Evolutionary conservation across 2,888 invertebrate genomes (phyloP).

Genomic region (Auanema freiburgensis): DNA sequence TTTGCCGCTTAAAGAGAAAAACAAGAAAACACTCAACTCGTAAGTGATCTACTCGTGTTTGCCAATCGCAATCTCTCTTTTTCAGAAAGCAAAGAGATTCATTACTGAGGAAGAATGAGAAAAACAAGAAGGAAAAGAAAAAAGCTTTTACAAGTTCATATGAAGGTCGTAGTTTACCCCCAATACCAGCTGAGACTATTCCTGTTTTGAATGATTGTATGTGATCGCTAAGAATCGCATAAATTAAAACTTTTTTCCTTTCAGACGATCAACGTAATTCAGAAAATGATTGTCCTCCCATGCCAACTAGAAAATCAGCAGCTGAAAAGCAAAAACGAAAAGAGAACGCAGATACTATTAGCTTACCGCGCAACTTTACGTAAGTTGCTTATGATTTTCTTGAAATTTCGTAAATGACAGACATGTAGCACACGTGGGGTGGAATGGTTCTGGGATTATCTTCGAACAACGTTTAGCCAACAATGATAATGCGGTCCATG

Average conservation of each 20-base stretch:
- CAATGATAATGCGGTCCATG: constrained; percentile 32
- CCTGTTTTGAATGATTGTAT: constrained; percentile 16
- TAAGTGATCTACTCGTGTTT: too few species aligned
- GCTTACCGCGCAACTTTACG: constrained; percentile 34
- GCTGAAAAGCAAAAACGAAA: constrained; percentile 25
- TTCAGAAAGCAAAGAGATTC: too few species aligned
- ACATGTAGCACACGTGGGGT: constrained; percentile 47
- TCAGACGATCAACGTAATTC: constrained; percentile 15
- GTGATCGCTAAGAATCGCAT: not conserved
- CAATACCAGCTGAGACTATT: constrained; percentile 7
- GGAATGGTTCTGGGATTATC: constrained; percentile 40
- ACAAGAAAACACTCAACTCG: too few species aligned
- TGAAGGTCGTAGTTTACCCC: constrained; percentile 7
- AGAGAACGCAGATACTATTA: constrained; percentile 30
- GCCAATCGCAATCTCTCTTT: too few species aligned
- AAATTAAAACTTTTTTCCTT: not conserved
- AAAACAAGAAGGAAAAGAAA: too few species aligned
- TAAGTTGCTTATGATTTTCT: not conserved
- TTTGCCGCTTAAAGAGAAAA: constrained; percentile 13
- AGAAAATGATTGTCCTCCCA: constrained; percentile 14
- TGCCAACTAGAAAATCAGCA: constrained; percentile 41
- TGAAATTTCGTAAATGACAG: constrained; percentile 15
- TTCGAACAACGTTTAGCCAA: constrained; percentile 30
- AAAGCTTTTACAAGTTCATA: too few species aligned
- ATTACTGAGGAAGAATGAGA: too few species aligned